A percentile compares a stretch with the other conserved stretches of the same genome.
Conservation (phyloP, 2,113 vertebrate genomes). For the Platysternon megacephalum region DNA sequence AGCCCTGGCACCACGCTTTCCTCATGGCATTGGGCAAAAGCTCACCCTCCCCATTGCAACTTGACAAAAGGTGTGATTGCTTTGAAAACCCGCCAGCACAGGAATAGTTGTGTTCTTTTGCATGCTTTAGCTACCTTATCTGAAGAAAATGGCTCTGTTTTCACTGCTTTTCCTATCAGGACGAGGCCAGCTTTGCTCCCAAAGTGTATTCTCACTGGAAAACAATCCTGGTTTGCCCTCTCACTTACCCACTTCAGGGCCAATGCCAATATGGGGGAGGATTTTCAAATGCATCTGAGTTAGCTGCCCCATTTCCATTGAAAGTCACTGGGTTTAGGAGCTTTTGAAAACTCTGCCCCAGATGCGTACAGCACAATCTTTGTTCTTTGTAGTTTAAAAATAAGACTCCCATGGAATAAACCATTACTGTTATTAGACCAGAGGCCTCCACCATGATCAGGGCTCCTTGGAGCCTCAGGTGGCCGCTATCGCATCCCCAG, state of each 20-base stretch:
- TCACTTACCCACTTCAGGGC: not conserved
- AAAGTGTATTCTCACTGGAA: not conserved
- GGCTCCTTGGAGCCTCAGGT: not conserved
- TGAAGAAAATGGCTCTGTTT: not conserved
- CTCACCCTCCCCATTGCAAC: too few relatives aligned
- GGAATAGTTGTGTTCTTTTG: not conserved
- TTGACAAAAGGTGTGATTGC: not conserved
- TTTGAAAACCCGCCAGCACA: too few relatives aligned
- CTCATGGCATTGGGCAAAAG: not conserved
- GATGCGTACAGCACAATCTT: not conserved
- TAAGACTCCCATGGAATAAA: not conserved
- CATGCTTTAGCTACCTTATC: not conserved
- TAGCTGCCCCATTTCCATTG: not conserved
- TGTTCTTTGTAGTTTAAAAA: not conserved
- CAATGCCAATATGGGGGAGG: not conserved
- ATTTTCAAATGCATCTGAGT: not conserved
- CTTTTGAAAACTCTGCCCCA: not conserved
- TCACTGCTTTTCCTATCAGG: not conserved
- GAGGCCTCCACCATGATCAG: too few relatives aligned
- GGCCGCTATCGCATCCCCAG: too few relatives aligned
- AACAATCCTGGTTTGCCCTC: not conserved
- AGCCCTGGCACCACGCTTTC: not conserved
- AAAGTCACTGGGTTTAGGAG: not conserved
- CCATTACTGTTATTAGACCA: not conserved
- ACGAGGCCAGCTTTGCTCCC: not conserved